These are phyloP conservation scores for Chloroclysta siterata DNA, from an alignment of 2,888 invertebrate species.

Conservation along the genomic window DNA sequence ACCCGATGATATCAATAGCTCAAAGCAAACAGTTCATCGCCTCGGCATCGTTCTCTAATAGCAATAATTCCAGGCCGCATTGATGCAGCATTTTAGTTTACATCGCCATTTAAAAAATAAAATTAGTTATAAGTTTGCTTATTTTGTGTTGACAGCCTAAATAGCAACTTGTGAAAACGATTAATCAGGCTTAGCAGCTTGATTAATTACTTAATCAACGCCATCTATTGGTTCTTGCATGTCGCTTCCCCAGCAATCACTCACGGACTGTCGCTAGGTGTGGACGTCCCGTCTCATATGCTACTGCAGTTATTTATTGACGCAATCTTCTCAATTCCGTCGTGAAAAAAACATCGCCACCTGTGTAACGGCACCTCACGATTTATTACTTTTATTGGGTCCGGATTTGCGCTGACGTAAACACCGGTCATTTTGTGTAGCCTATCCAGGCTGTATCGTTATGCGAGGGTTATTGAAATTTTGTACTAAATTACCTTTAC, in stretches of 20 bases:
- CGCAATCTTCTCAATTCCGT: conserved; percentile 71
- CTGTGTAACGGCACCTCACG: conserved; percentile 60
- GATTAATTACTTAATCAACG: conserved; percentile 79
- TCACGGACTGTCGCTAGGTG: conserved; percentile 63
- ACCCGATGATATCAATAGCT: conserved; percentile 32
- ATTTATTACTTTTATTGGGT: conserved; percentile 73
- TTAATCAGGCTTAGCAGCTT: conserved; percentile 52
- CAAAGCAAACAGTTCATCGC: conserved; percentile 30
- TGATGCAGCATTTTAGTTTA: conserved; percentile 13
- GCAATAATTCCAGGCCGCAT: conserved; percentile 32
- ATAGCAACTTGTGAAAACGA: conserved; percentile 35
- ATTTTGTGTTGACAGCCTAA: conserved; percentile 6
- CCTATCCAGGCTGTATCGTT: conserved; percentile 38
- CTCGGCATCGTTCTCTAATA: conserved; percentile 12
- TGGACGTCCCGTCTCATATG: conserved; percentile 64
- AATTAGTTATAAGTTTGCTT: background rate
- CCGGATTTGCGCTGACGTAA: conserved; percentile 60
- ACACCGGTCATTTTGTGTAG: conserved; percentile 49
- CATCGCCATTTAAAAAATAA: background rate
- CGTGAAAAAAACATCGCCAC: conserved; percentile 62
- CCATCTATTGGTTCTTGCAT: conserved; percentile 70
- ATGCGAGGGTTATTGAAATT: conserved; percentile 38
- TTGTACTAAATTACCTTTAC: conserved; percentile 30
- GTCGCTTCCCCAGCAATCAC: conserved; percentile 70
- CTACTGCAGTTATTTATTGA: conserved; percentile 74